A percentile compares a stretch with the other conserved stretches of the same genome.
These are phyloP conservation scores for Rhincodon typus DNA, from an alignment of 2,797 vertebrate genomes.

Conservation along the genomic window DNA sequence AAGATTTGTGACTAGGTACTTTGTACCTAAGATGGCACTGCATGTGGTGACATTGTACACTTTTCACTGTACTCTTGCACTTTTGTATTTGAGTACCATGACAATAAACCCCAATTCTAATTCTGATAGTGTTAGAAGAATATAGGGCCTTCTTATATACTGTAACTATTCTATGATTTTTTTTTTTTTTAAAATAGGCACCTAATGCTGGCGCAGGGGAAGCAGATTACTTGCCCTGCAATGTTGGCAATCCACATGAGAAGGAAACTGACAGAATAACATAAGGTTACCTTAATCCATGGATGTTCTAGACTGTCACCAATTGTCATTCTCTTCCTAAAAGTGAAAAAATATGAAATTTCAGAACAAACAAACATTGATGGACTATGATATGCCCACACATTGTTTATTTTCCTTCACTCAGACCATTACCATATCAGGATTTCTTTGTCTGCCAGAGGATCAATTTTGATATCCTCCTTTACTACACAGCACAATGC, in stretches of 20 bases:
- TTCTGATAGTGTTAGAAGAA: no score
- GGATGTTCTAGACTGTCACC: slow-evolving; percentile 88
- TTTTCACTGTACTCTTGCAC: no score
- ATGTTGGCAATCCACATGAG: neutral
- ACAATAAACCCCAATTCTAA: no score
- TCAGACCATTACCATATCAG: neutral
- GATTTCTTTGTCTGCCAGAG: neutral
- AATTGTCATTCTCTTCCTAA: slow-evolving; percentile 92
- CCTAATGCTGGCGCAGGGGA: neutral
- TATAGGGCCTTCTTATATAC: no score
- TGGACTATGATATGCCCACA: neutral
- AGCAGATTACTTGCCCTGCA: neutral
- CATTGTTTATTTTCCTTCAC: neutral
- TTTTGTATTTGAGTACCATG: no score
- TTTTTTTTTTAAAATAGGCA: neutral
- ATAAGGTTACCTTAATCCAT: slow-evolving; percentile 84
- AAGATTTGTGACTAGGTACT: no score
- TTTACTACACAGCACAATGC: neutral
- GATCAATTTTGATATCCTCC: no score
- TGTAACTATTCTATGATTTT: no score
- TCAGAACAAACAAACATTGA: neutral
- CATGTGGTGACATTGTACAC: no score
- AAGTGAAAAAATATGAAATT: slow-evolving; percentile 35
- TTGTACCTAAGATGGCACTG: no score
- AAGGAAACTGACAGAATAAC: neutral